A percentile compares a stretch with the other conserved stretches of the same genome.
Evolutionary conservation across 2,888 invertebrate genomes (phyloP).

Genomic region (Drosophila greeni): DNA sequence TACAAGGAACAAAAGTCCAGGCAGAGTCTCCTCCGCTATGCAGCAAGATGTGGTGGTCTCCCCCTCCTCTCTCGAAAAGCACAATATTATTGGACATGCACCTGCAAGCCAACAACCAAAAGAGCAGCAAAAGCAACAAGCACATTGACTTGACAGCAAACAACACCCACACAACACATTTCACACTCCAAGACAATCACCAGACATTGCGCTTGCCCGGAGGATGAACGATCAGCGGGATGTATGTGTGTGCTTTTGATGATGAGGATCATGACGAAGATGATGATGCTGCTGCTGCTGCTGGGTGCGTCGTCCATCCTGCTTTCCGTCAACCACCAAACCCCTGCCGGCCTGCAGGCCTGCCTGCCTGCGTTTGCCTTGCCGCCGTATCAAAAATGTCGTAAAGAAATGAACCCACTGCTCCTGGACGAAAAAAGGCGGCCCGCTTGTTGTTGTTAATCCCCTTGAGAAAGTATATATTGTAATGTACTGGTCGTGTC

Average conservation of each 20-base stretch:
- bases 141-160: constrained; percentile 20
- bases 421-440: constrained; percentile 56
- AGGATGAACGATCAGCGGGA: constrained; percentile 25
- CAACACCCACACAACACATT: constrained; percentile 25
- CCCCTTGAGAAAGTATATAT: constrained; percentile 14
- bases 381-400: constrained; percentile 52
- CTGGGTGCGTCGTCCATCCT: constrained; percentile 63
- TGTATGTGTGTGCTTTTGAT: constrained; percentile 23
- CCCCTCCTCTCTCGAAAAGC: constrained; percentile 10
- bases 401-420: constrained; percentile 51
- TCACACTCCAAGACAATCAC: constrained; percentile 41
- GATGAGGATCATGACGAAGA: constrained; percentile 25
- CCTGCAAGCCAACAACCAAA: constrained; percentile 22
- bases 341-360: constrained; percentile 67
- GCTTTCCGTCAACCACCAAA: constrained; percentile 44
- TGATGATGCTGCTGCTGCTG: constrained; percentile 51
- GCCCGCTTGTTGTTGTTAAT: constrained; percentile 60
- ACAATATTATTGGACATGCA: constrained; percentile 29
- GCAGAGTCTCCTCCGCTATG: constrained; percentile 13
- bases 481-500: constrained; percentile 32
- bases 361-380: constrained; percentile 56
- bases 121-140: constrained; percentile 22
- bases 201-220: constrained; percentile 29
- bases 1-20: constrained; percentile 23
- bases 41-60: constrained; percentile 8